Evolutionary conservation across 2,888 invertebrate genomes (phyloP), one percentile per base, ranked within the genome.

Genomic region (Iselma pallidipennis): DNA sequence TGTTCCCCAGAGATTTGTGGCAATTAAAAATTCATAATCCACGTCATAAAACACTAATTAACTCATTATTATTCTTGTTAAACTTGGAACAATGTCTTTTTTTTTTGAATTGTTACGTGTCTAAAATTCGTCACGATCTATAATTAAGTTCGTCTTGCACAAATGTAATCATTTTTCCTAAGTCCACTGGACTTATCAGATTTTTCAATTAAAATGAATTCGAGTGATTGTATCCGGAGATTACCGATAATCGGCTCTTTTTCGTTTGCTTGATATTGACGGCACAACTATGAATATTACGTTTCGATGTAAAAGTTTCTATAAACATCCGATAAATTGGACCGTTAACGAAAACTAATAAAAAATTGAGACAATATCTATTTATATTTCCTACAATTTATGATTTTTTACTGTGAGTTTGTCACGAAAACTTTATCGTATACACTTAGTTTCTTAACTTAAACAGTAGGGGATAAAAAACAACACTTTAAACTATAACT

Each of bases 51-150:
- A 12, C 16, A 21, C 21, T 45, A 45, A 45, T 45, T 45, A 45
- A 3, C 45, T 21, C 48, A 29, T 31, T 48, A 55, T 48, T 48
- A 49, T 29, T 48, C 55, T 21, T 23, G 21, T 29, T 55, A 55
- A 49, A 48, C 14, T 48, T 31, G 23, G 16, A 29, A 48, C 55
- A 12, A 21, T 2, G 19, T 21, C 16, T 37, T 16, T 5, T 16
- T 37, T 37, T 29, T 29, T 12, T 29, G 16, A 9, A 37, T 4
- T 16, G 14, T 16, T 7, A 14, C 10, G 19, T 10, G 19, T 21
- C 2, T 9, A 25, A 3, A 25, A 25, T 3, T 25, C 5, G 25
- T 25, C 25, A 25, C 21, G 16, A 14, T 16, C 37, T 4, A 37
- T 37, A 2, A 37, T 16, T 14, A 14, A 12, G 10, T 21, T 45